Evolutionary conservation across 2,113 vertebrate species (phyloP).

Genomic region (Dryoscopus gambensis): DNA sequence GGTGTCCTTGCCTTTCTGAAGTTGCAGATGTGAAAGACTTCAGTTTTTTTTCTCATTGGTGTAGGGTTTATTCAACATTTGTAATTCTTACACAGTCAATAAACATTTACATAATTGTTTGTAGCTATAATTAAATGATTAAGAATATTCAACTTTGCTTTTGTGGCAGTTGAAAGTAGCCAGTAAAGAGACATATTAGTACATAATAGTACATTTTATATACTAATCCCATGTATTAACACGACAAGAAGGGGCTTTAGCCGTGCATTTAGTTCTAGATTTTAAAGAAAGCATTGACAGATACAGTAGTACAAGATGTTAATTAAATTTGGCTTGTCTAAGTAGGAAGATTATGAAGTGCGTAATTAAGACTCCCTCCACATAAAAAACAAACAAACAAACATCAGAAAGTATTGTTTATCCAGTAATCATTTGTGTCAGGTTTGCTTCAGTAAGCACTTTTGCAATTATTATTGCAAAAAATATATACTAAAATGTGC

Average conservation of each 20-base stretch:
- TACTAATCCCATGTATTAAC: background rate
- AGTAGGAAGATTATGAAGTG: background rate
- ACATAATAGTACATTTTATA: background rate
- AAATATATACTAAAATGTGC: background rate
- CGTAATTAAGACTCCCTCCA: background rate
- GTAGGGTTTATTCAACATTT: background rate
- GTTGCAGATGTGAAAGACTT: background rate
- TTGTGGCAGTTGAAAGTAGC: background rate
- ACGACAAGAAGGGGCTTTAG: background rate
- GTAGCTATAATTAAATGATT: background rate
- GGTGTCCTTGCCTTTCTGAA: background rate
- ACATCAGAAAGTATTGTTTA: background rate
- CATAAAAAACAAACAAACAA: accelerated
- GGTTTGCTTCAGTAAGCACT: background rate
- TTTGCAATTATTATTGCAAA: background rate
- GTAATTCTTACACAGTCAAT: background rate
- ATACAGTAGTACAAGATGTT: background rate
- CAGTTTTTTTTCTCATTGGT: background rate
- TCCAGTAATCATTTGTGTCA: background rate
- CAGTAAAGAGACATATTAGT: background rate
- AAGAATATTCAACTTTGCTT: background rate
- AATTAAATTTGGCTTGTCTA: slow-evolving; percentile 10
- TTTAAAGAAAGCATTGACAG: background rate
- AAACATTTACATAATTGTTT: background rate
- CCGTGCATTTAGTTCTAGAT: background rate